Evolutionary conservation across 2,888 invertebrate genomes (phyloP).

Genomic region (Phengaris arion): DNA sequence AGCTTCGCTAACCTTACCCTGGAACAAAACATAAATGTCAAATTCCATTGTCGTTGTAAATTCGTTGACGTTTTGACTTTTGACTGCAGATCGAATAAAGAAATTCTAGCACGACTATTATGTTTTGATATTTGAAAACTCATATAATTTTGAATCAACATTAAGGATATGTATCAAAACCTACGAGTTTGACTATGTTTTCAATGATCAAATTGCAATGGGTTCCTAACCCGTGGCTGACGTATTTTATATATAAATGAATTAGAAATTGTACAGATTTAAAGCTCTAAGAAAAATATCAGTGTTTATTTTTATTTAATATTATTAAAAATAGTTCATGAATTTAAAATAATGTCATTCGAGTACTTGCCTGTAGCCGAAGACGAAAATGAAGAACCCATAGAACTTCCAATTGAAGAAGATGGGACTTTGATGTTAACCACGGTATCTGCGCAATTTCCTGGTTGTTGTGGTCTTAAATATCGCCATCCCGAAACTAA

Average conservation of each 20-base stretch:
- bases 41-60: slow-evolving; percentile 49
- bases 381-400: slow-evolving; percentile 98
- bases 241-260: slow-evolving; percentile 77
- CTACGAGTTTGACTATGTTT: slow-evolving; percentile 62
- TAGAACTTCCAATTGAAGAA: slow-evolving; percentile 97
- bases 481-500: slow-evolving; percentile 96
- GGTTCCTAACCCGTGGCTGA: slow-evolving; percentile 78
- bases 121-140: slow-evolving; percentile 54
- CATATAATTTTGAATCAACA: slow-evolving; percentile 42
- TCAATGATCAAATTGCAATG: slow-evolving; percentile 76
- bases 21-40: slow-evolving; percentile 50
- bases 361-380: slow-evolving; percentile 95
- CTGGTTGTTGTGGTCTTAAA: slow-evolving; percentile 96
- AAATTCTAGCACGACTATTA: slow-evolving; percentile 48
- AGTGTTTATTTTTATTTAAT: slow-evolving; percentile 68
- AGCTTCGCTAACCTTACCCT: too few relatives aligned
- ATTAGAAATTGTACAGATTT: slow-evolving; percentile 74
- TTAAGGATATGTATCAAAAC: slow-evolving; percentile 52
- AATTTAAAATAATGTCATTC: slow-evolving; percentile 78
- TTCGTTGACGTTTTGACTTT: slow-evolving; percentile 63
- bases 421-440: slow-evolving; percentile 95
- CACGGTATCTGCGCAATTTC: slow-evolving; percentile 97
- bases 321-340: slow-evolving; percentile 70
- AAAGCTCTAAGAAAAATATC: slow-evolving; percentile 70
- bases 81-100: not conserved